Conservation (phyloP, 2,797 vertebrate species). For the Otus scops region DNA sequence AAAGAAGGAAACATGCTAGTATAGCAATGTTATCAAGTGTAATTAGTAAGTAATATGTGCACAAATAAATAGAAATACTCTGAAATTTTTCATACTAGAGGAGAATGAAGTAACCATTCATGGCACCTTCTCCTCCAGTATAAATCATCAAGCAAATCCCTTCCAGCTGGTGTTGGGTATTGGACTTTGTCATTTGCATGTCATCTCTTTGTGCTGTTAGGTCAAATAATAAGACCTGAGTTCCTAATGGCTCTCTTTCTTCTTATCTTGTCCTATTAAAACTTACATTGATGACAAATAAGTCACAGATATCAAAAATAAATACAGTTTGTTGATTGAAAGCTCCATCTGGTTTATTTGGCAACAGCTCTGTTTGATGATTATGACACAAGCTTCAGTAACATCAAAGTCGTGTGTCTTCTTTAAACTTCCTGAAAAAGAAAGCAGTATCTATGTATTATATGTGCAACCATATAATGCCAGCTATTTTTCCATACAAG, state of each 20-base stretch:
- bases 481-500: background rate
- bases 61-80: background rate
- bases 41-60: background rate
- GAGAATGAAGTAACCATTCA: background rate
- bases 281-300: constrained; percentile 8
- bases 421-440: background rate
- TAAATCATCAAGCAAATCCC: background rate
- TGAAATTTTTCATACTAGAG: background rate
- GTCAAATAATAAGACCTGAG: background rate
- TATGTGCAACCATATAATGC: background rate
- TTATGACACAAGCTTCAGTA: constrained; percentile 1
- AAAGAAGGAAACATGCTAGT: background rate
- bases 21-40: background rate
- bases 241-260: background rate
- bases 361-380: background rate
- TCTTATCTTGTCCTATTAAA: background rate
- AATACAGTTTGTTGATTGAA: constrained; percentile 33
- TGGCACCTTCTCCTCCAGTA: background rate
- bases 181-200: background rate
- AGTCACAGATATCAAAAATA: constrained; percentile 28
- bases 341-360: constrained; percentile 47
- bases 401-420: background rate
- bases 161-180: background rate
- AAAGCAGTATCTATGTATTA: background rate
- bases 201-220: background rate